These are phyloP conservation scores for Rapana venosa DNA, from an alignment of 2,888 invertebrate genomes.

Conservation along the genomic window DNA sequence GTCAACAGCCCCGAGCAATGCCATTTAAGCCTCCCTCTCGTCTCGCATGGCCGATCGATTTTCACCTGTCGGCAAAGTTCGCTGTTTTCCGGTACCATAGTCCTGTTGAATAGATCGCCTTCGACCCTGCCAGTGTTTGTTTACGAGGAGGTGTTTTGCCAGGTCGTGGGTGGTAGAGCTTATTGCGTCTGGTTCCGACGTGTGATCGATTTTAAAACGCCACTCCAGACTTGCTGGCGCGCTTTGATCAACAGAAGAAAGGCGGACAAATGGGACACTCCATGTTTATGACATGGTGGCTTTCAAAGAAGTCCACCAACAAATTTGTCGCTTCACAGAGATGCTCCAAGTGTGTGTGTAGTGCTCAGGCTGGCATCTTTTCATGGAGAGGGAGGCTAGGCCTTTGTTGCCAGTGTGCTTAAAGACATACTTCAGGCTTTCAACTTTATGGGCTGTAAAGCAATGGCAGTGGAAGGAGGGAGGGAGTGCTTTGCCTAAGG, in stretches of 20 bases:
- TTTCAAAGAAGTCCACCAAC: neutral
- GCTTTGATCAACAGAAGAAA: neutral
- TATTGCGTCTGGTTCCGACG: neutral
- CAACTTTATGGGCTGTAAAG: too few species aligned
- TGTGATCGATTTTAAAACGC: constrained; percentile 9
- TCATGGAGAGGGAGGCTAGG: too few species aligned
- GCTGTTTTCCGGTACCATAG: neutral
- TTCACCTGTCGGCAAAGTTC: constrained; percentile 10
- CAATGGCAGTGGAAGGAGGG: too few species aligned
- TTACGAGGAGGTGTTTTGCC: neutral
- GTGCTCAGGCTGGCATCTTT: too few species aligned
- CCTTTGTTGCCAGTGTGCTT: too few species aligned
- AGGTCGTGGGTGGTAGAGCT: neutral
- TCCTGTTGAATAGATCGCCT: neutral
- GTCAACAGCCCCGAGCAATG: neutral
- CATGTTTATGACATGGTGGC: neutral
- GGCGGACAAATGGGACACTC: neutral
- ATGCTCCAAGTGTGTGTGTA: neutral
- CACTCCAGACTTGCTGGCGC: neutral
- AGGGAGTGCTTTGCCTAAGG: neutral
- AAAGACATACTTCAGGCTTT: too few species aligned
- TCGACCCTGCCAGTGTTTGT: neutral
- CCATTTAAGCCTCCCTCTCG: neutral
- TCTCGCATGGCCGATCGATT: constrained; percentile 1
- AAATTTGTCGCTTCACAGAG: neutral